Base-by-base conservation (phyloP, 2,797 vertebrate species). In the Hirundo rustica region DNA sequence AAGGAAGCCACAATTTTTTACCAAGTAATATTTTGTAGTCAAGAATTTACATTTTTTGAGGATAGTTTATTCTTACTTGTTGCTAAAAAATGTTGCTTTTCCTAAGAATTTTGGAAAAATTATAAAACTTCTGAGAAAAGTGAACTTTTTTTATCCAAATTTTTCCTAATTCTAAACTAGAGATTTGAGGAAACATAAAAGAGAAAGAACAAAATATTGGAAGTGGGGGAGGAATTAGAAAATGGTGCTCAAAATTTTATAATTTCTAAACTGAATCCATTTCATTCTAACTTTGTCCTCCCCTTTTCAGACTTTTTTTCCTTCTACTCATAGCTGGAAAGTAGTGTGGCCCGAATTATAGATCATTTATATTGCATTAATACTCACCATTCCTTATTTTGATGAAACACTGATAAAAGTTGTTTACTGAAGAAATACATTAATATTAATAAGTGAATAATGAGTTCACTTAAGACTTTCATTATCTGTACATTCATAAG, bases 371-470 rank as follows among this genome's bases (percentile, higher is more conserved):
- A 72, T 61, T 58, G 13, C 82, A 83, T 76, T 92, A 91, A 92
- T 92, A 87, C 48, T 91, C 75, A 83, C 50, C 47, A 75, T 83
- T 80, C 44, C 79, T 71, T 95, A 77, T 94, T 95, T 91, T 91
- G 91, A 80, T 81, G 91, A 96, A 93, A 94, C 70, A 64, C 48
- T 78, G 72, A 88, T 92, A 95, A 95, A 92, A 66, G 54, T 74
- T 95, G 87, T 93, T 96, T 87, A 50, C 40, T 89, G 91, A 93
- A 83, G 65, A 89, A 92, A 94, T 60, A 47, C 26, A 75, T 94
- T 92, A 94, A 93, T 95, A 94, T 95, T 94, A 91, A 95, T 88
- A 85, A 77, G 57, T 68, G 65, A 95, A 88, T 89, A 92, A 95
- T 89, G 65, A 89, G 44, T 71, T 91, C 61, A 68, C 78, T 95